Evolutionary conservation across 2,797 vertebrate species (phyloP), one percentile per base, ranked within the genome.

Genomic region (Pygocentrus nattereri): DNA sequence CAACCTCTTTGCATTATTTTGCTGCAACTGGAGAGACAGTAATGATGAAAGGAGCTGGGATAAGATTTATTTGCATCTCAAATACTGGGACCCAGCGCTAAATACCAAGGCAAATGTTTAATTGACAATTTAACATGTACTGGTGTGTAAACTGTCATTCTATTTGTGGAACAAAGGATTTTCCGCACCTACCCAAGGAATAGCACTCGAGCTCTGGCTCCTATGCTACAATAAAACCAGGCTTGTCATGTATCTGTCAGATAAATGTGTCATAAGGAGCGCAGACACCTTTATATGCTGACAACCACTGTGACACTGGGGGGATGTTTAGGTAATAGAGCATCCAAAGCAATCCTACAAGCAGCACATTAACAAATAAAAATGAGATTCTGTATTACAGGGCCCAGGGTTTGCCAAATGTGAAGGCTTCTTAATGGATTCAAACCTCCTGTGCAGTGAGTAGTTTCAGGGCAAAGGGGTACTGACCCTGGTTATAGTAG

Each of bases 51-150:
- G 18, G 3, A 41, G 0, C 10, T 64, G 27, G 30, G 5, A 64
- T 31, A 5, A 34, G 7, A 61, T 61, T 69, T 71, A 11, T 19
- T 54, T 72, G 70, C 70, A 54, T 54, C 18, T 54, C n/a, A 13
- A 54, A 21, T 19, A 30, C 68, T 11, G 19, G 19, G 61, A 10
- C 0, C 7, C 62, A 25, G 18, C 4, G 54, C 21, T 72, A 72
- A 54, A 30, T 31, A 50, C 19, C 21, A 41, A 31, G 18, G 21
- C 27, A n/a, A 31, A 72, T 54, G 18, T 27, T 34, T 72, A 31
- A 72, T n/a, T 72, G 50, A 72, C 27, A 72, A 34, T 54, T 31
- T 72, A 72, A 72, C 70, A 72, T 13, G 30, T n/a, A 54, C 10
- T 10, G 2, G 21, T 0, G 21, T n/a, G 50, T 54, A 56, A 72